phyloP scores from a whole-genome alignment of 2,888 invertebrate genomes.

The Sceliomorpha sp. region DNA sequence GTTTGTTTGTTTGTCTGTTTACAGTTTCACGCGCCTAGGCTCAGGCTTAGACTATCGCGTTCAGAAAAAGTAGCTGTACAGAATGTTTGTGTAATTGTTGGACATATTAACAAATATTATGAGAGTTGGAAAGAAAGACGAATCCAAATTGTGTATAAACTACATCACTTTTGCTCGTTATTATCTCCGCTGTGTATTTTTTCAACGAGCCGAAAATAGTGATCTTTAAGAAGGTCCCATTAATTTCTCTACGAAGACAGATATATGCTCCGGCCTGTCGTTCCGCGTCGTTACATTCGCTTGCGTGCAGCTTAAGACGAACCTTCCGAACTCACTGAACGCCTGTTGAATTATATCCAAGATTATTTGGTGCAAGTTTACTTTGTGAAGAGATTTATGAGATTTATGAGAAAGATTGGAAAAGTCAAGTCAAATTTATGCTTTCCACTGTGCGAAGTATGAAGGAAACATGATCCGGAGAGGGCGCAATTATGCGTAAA shows the following conservation, averaged over 20 bases:
- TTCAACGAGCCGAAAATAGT: conserved; percentile 1
- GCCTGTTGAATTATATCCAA: conserved; percentile 68
- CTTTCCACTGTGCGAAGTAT: conserved; percentile 16
- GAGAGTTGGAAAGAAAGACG: too few relatives aligned
- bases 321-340: conserved; percentile 71
- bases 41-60: too few relatives aligned
- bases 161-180: too few relatives aligned
- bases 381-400: conserved; percentile 39
- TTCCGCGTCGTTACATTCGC: conserved; percentile 60
- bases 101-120: too few relatives aligned
- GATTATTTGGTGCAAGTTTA: conserved; percentile 53
- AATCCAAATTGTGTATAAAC: too few relatives aligned
- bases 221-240: conserved; percentile 14
- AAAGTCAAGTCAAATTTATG: conserved; percentile 44
- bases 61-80: too few relatives aligned
- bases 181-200: not conserved
- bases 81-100: too few relatives aligned
- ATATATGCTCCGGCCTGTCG: conserved; percentile 45
- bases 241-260: conserved; percentile 19
- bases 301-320: conserved; percentile 63
- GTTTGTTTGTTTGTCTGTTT: too few relatives aligned
- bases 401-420: conserved; percentile 28
- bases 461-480: not conserved
- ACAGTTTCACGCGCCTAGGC: too few relatives aligned
- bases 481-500: too few relatives aligned